Percentiles rank a stretch among this genome's conserved stretches.
Conservation (phyloP, 2,797 vertebrate genomes). For the Enteromius afrohamiltoni region DNA sequence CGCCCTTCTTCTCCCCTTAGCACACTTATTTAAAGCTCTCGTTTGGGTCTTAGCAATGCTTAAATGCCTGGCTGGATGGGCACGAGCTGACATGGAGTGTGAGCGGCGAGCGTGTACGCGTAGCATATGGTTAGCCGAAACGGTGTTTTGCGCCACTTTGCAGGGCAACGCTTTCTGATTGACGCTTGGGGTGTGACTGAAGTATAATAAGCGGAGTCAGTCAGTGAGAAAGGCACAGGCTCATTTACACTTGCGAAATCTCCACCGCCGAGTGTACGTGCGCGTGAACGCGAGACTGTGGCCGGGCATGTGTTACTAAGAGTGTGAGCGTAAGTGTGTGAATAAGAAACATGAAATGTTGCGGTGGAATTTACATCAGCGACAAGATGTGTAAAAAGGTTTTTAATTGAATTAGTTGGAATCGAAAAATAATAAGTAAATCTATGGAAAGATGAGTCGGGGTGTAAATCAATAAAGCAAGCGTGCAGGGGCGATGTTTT, state of each 20-base stretch:
- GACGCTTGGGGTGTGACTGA: conserved; percentile 57
- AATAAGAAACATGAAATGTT: conserved; percentile 42
- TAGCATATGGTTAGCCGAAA: conserved; percentile 64
- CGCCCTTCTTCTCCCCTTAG: conserved; percentile 22
- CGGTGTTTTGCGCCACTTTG: conserved; percentile 63
- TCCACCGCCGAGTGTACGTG: conserved; percentile 35
- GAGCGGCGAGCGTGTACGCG: conserved; percentile 53
- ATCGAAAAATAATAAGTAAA: conserved; percentile 44
- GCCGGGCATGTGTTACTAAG: conserved; percentile 41
- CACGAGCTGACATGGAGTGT: conserved; percentile 43
- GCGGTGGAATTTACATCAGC: conserved; percentile 45
- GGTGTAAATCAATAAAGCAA: conserved; percentile 52
- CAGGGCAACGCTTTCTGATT: conserved; percentile 56
- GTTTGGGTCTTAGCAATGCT: conserved; percentile 60
- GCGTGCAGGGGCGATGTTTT: conserved; percentile 19
- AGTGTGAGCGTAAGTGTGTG: conserved; percentile 49
- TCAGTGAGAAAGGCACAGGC: conserved; percentile 49
- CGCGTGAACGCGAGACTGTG: conserved; percentile 34
- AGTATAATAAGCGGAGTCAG: conserved; percentile 64
- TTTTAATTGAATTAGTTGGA: conserved; percentile 44
- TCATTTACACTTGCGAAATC: conserved; percentile 60
- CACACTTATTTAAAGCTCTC: conserved; percentile 50
- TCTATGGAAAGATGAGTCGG: conserved; percentile 33
- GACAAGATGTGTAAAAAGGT: conserved; percentile 36
- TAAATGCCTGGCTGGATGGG: conserved; percentile 49